phyloP scores from a whole-genome alignment of 2,888 invertebrate genomes.

The Andricus quercusramuli region DNA sequence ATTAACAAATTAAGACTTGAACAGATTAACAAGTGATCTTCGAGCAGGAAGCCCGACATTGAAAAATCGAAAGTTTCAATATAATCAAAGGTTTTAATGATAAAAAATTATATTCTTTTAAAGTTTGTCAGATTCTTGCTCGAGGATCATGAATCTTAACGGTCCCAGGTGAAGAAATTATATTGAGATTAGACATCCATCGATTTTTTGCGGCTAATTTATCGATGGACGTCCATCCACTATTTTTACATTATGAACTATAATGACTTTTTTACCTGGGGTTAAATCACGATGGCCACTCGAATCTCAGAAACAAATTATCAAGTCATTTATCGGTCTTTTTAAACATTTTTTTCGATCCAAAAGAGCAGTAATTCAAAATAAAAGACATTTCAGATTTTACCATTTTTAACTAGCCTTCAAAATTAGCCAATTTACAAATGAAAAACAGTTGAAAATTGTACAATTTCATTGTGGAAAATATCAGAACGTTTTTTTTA shows the following conservation, averaged over 20 bases:
- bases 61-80: slow-evolving; percentile 22
- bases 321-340: background rate
- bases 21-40: slow-evolving; percentile 12
- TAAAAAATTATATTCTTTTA: background rate
- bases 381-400: background rate
- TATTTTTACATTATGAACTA: slow-evolving; percentile 4
- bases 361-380: background rate
- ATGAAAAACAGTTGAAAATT: too few species aligned
- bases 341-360: background rate
- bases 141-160: background rate
- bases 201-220: background rate
- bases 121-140: background rate
- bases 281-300: background rate
- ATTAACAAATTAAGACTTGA: slow-evolving; percentile 10
- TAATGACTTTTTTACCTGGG: slow-evolving; percentile 5
- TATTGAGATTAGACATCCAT: background rate
- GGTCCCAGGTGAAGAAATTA: slow-evolving; percentile 4
- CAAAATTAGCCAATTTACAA: background rate
- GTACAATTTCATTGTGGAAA: background rate
- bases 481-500: too few species aligned
- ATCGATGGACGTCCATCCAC: background rate
- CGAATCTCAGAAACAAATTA: background rate
- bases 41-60: slow-evolving; percentile 2
- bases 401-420: background rate
- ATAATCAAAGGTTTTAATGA: background rate